phyloP scores from a whole-genome alignment of 2,888 invertebrate genomes.

The Schizotus pectinicornis region DNA sequence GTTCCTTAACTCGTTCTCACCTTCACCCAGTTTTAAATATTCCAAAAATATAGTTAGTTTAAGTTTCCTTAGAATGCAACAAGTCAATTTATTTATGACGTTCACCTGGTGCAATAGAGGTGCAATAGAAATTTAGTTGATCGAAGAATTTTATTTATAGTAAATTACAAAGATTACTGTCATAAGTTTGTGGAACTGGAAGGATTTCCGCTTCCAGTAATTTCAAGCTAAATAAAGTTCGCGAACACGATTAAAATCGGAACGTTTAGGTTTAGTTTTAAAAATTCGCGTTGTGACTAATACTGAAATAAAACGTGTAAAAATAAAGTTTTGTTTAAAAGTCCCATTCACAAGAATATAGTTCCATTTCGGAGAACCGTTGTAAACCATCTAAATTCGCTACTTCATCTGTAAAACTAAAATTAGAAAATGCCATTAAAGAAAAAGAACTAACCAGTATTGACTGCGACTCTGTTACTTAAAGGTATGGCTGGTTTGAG shows the following conservation, averaged over 20 bases:
- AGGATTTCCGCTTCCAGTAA: too few species aligned
- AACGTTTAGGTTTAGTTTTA: neutral
- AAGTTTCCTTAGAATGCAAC: too few species aligned
- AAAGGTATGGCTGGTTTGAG: slow-evolving; percentile 73
- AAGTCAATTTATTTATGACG: too few species aligned
- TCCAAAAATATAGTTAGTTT: too few species aligned
- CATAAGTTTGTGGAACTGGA: slow-evolving; percentile 4
- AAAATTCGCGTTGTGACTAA: neutral
- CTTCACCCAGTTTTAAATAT: neutral
- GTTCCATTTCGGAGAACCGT: slow-evolving; percentile 66
- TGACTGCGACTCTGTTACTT: slow-evolving; percentile 63
- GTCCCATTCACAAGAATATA: slow-evolving; percentile 72
- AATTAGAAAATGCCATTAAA: slow-evolving; percentile 3
- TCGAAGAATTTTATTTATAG: slow-evolving; percentile 35
- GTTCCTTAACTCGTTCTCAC: too few species aligned
- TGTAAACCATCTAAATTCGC: slow-evolving; percentile 66
- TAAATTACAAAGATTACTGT: slow-evolving; percentile 1
- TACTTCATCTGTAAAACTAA: slow-evolving; percentile 64
- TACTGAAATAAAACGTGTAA: slow-evolving; percentile 23
- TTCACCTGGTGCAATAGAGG: too few species aligned
- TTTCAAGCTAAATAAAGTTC: neutral
- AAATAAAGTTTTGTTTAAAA: slow-evolving; percentile 54
- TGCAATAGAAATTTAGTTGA: slow-evolving; percentile 3
- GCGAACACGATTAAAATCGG: neutral
- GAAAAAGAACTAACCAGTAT: slow-evolving; percentile 58